phyloP scores from a whole-genome alignment of 2,797 vertebrate species.

The Pachyuromys duprasi region DNA sequence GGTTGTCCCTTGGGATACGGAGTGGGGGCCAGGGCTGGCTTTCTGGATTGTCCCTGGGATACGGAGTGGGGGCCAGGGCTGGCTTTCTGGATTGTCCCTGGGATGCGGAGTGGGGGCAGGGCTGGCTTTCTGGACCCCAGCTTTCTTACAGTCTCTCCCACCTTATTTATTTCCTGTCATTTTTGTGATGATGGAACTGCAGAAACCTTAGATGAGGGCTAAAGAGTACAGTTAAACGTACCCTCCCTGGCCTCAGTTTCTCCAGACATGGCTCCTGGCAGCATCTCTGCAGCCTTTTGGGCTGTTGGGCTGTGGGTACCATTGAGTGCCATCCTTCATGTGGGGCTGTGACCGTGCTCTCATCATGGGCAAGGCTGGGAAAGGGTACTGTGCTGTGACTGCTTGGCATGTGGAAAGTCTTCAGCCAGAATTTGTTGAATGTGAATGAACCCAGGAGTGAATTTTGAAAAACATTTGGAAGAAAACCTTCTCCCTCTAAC shows the following conservation, averaged over 20 bases:
- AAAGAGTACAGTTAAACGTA: background rate
- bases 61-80: background rate
- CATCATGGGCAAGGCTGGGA: background rate
- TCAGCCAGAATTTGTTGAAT: background rate
- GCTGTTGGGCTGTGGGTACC: background rate
- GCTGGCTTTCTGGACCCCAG: accelerated
- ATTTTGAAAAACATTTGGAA: background rate
- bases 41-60: accelerated
- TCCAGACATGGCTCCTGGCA: background rate
- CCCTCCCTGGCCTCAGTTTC: background rate
- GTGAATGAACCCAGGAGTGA: background rate
- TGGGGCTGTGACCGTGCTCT: background rate
- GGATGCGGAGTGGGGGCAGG: background rate
- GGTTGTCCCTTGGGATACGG: accelerated
- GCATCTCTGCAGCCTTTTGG: background rate
- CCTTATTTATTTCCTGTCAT: background rate
- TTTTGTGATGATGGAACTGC: background rate
- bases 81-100: background rate
- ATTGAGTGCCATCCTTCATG: background rate
- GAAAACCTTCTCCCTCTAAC: background rate
- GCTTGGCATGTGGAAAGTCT: accelerated
- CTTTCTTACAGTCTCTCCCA: background rate
- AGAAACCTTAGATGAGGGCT: background rate
- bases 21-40: background rate
- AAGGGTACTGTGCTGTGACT: background rate